phyloP scores from a whole-genome alignment of 2,888 invertebrate species.

The Orthonevra nobilis region DNA sequence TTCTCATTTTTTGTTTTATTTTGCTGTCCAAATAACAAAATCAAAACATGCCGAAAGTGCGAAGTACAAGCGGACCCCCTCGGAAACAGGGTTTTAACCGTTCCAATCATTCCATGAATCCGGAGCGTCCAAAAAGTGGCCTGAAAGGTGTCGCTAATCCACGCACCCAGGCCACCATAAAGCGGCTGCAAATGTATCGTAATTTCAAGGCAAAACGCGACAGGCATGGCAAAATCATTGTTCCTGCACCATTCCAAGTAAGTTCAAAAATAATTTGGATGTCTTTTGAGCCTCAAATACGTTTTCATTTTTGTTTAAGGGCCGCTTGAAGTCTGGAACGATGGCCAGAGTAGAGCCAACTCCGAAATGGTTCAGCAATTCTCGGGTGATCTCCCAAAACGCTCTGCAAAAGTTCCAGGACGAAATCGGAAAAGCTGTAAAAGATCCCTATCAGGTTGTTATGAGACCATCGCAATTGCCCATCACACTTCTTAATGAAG shows the following conservation, averaged over 20 bases:
- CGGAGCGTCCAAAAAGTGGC: constrained; percentile 89
- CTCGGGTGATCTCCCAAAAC: constrained; percentile 96
- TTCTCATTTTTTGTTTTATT: not conserved
- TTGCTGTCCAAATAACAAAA: not conserved
- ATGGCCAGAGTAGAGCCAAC: constrained; percentile 97
- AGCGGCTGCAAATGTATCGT: constrained; percentile 98
- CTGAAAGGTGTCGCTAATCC: constrained; percentile 92
- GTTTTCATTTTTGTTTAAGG: constrained; percentile 79
- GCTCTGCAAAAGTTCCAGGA: constrained; percentile 94
- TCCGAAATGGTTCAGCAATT: constrained; percentile 99
- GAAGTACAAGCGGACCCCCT: constrained; percentile 87
- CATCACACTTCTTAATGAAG: constrained; percentile 95
- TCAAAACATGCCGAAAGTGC: constrained; percentile 89
- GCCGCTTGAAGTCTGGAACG: constrained; percentile 91
- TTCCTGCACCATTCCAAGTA: constrained; percentile 96
- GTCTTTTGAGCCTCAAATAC: too few relatives aligned
- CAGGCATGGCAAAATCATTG: constrained; percentile 92
- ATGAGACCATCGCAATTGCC: constrained; percentile 98
- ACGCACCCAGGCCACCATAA: constrained; percentile 95
- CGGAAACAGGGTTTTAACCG: constrained; percentile 92
- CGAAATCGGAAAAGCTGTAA: constrained; percentile 95
- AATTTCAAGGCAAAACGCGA: constrained; percentile 98
- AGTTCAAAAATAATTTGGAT: not conserved
- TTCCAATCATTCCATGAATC: constrained; percentile 96
- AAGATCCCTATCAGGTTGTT: constrained; percentile 98